A percentile compares a stretch with the other conserved stretches of the same genome.
Conservation (phyloP, 2,888 invertebrate species). For the Protula sp. region DNA sequence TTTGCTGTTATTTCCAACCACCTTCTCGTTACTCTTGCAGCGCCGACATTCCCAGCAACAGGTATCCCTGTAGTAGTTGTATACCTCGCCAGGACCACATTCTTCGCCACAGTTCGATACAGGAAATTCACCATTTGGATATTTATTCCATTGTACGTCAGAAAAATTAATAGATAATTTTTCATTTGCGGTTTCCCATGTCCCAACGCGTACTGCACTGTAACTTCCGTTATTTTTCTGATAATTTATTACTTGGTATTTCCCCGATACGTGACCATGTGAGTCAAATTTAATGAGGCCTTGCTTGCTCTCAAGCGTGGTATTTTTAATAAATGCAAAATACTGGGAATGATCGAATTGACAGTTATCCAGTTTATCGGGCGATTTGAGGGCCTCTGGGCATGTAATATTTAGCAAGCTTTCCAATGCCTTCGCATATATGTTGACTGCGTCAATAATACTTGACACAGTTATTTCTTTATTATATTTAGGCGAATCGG, state of each 20-base stretch:
- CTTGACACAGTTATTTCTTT: constrained; percentile 12
- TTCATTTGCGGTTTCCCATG: constrained; percentile 33
- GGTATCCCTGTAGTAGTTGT: constrained; percentile 34
- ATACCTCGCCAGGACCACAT: constrained; percentile 30
- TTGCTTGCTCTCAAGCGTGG: constrained; percentile 28
- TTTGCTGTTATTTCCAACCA: constrained; percentile 28
- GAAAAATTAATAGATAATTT: constrained; percentile 22
- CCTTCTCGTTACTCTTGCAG: constrained; percentile 37
- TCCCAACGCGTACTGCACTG: constrained; percentile 21
- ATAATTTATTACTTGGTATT: constrained; percentile 35
- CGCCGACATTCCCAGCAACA: constrained; percentile 42
- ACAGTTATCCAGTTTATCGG: background rate
- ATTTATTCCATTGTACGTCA: constrained; percentile 15
- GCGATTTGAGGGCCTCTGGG: constrained; percentile 1
- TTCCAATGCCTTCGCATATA: constrained; percentile 32
- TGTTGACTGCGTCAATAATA: constrained; percentile 31
- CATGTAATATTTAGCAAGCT: constrained; percentile 25
- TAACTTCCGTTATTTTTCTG: constrained; percentile 12
- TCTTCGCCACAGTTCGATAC: constrained; percentile 19
- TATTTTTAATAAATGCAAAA: constrained; percentile 19
- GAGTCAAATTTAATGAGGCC: constrained; percentile 36
- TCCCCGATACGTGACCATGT: constrained; percentile 35
- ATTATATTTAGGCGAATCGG: constrained; percentile 9
- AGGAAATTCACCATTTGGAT: background rate
- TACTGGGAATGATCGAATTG: constrained; percentile 21